Base-by-base conservation (phyloP, 2,113 vertebrate genomes). In the Psettodes erumei region DNA sequence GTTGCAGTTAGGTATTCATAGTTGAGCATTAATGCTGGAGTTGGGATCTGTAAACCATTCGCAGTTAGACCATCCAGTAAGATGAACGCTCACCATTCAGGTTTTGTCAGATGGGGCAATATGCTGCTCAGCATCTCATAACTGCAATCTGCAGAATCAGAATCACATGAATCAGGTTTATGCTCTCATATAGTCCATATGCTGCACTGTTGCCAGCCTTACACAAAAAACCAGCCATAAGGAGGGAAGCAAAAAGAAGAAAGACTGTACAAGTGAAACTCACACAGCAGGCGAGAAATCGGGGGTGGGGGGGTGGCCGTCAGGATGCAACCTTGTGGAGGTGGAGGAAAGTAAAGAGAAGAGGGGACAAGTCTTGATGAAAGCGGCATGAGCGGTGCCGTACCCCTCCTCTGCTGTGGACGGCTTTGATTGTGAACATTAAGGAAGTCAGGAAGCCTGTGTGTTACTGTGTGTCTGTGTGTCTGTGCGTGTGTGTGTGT, bases 391-490 rank as follows among this genome's bases (percentile, higher is more conserved):
- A 77, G 77, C 80, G 70, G 37, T 19, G 13, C 25, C 13, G 35
- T 66, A 25, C 40, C 66, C 2, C 16, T 56, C 53, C 64, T 77
- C 48, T 75, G 75, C 62, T 73, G 78, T 35, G 58, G 38, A 67
- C 1, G 2, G 42, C 85, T 90, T 89, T 89, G 83, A 89, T 87
- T 83, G 72, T 71, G 73, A 81, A 71, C 76, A 84, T 77, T 51
- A 84, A 87, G 77, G 74, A 35, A 71, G 21, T n/a, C n/a, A n/a
- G 45, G 27, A 70, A 76, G 70, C 37, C 75, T 45, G 25, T 45
- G 37, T 28, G 19, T n/a, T n/a, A n/a, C n/a, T 35, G 25, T 60
- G 25, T 59, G 4, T 54, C 55, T 13, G n/a, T 60, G 54, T 30
- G 21, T 45, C 21, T 64, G 28, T 61, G 5, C 53, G 59, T 27